Evolutionary conservation across 2,888 invertebrate species (phyloP), one percentile per base, ranked within the genome.

Genomic region (Eupithecia centaureata): DNA sequence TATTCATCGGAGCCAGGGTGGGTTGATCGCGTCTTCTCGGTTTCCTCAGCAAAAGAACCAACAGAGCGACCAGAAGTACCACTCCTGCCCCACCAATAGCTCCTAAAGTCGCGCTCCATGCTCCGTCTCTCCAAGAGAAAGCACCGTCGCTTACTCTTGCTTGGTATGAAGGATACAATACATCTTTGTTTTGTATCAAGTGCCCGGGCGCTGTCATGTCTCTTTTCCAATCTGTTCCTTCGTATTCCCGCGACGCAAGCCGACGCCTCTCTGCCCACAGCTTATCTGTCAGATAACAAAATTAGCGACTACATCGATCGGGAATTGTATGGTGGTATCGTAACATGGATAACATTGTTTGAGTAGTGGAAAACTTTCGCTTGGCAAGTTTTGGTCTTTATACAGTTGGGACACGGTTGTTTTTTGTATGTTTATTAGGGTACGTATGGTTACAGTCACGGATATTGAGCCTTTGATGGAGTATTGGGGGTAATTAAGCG

Each of bases 211-310:
- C 54, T n/a, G 62, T 68, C 61, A 71, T 77, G 76, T 79, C 77
- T 77, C 68, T 78, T 63, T 74, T 76, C 65, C 78, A 75, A 66
- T 75, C 75, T 52, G 57, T 63, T 18, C 65, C 70, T 57, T 47
- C 77, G 74, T 78, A 80, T 69, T 85, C 83, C 87, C 87, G 82
- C 76, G 83, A 82, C 79, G 81, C 76, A 79, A 79, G 80, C 77
- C 80, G 81, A 68, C 80, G 82, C 77, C 84, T 80, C 74, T 84
- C 85, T 82, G 83, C 82, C 90, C 91, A 87, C 84, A 79, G 86
- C 86, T 92, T 92, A 92, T 92, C 92, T 91, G 83, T 62, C 71
- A 85, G 92, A 92, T 92, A 92, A 92, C 88, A 72, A 86, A 85
- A 87, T 90, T 90, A 89, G 82, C 81, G 82, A 82, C 82, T 78